Base-by-base conservation (phyloP, 2,113 vertebrate genomes). In the Catagonus wagneri region DNA sequence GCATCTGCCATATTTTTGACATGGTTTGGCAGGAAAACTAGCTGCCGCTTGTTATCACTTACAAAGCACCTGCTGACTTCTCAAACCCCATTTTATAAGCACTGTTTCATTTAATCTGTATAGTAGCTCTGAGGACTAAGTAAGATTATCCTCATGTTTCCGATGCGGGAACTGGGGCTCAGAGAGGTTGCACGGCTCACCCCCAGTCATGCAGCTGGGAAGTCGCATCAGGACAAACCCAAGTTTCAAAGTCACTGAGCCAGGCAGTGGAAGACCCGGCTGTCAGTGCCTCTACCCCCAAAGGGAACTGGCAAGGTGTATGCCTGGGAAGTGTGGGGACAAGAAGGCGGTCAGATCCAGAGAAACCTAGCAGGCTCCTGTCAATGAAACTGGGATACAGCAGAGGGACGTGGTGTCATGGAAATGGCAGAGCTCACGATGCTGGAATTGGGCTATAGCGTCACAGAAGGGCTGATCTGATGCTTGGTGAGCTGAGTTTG, bases 341-440 rank as follows among this genome's bases (percentile, higher is more conserved):
- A 66, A 56, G 56, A 27, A 22, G 75, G 7, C 3, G 19, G 19
- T 44, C 39, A 71, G 50, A 23, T 27, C 50, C 56, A 61, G 56
- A 74, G 29, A 90, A 61, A 79, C 25, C 20, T 29, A 22, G 4
- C 25, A 23, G 63, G 12, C 14, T 75, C 34, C 34, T 22, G 1
- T 19, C 1, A 0, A 23, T 13, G 25, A 36, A 39, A 68, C 23
- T 27, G 36, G 22, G 1, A 34, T 23, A 9, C 0, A 32, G 27
- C 25, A 20, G 15, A 36, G 10, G 10, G 9, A 89, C 7, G n/a
- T 52, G 16, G 32, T 50, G 34, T 71, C 39, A 34, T 8, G 29
- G 13, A 89, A 60, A 25, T 23, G n/a, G 3, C n/a, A 34, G 65
- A 34, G 17, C 22, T 36, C 9, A 4, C 13, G 12, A 52, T 23